Base-by-base conservation (phyloP, 2,113 vertebrate species). In the Sitta europaea region DNA sequence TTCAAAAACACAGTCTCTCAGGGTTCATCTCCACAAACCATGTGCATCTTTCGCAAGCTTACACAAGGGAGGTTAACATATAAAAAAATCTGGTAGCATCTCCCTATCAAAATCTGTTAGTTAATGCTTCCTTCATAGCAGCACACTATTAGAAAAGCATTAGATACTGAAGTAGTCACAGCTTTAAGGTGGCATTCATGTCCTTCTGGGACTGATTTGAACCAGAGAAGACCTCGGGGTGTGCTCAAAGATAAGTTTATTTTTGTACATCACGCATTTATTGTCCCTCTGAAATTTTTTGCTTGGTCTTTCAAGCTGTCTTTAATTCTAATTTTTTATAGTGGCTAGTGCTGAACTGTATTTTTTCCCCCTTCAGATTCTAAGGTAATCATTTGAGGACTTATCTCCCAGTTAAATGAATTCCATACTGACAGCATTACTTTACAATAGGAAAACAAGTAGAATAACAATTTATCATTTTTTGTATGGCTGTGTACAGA, bases 391-490 rank as follows among this genome's bases (percentile, higher is more conserved):
- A 88, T 88, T 66, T 90, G 47, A 95, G 48, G 42, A 76, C 86
- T 92, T 83, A 76, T 83, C 43, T 88, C 91, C 63, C 82, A 83
- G 71, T 92, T 90, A 95, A 93, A 94, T 86, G 63, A 94, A 90
- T 90, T 96, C 92, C 72, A 86, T 76, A 86, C 85, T 82, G 82
- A 86, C 95, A 94, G 63, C 5, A 23, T 86, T 93, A 77, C 59
- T 95, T 96, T 83, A 83, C 90, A 90, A 86, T 81, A 93, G 68
- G 35, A 95, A 94, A 95, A 80, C 51, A 95, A 95, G 87, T 35
- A 82, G 87, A 88, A 93, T 51, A 91, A 88, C 55, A 92, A 90
- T 94, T 92, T 73, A 74, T 93, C 96, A 59, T 95, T 92, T 95
- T 95, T 95, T 88, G 78, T 88, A 88, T n/a, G 67, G 51, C 87